Evolutionary conservation across 2,888 invertebrate genomes (phyloP).

Genomic region (Drosophila melanosoma): DNA sequence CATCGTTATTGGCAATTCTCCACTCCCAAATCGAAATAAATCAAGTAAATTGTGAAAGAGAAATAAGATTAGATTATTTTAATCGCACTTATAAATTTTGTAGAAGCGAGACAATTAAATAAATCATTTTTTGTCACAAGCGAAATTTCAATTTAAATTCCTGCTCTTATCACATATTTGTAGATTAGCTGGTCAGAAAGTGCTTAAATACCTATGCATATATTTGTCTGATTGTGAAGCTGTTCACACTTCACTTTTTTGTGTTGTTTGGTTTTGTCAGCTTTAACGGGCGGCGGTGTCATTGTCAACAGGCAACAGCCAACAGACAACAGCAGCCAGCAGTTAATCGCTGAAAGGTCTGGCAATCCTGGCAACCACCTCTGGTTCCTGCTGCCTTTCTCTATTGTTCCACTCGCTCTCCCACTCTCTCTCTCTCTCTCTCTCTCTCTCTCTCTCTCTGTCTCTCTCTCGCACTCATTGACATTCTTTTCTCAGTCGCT

Average conservation of each 20-base stretch:
- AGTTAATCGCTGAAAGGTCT: slow-evolving; percentile 70
- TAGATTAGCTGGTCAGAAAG: background rate
- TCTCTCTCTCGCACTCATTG: slow-evolving; percentile 25
- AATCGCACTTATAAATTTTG: background rate
- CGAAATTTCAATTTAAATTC: background rate
- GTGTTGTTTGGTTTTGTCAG: background rate
- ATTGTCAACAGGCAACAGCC: slow-evolving; percentile 21
- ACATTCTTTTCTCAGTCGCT: slow-evolving; percentile 41
- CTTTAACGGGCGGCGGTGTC: slow-evolving; percentile 22
- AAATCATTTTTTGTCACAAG: background rate
- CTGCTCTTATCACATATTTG: background rate
- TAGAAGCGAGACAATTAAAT: too few relatives aligned
- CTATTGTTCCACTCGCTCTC: slow-evolving; percentile 30
- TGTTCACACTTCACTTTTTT: background rate
- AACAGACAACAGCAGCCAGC: slow-evolving; percentile 28
- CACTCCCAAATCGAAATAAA: background rate
- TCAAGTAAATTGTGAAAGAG: background rate
- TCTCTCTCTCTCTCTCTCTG: background rate
- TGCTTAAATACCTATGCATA: background rate
- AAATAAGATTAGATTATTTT: background rate
- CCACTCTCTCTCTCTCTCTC: background rate
- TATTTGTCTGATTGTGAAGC: slow-evolving; percentile 5
- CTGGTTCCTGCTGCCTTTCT: slow-evolving; percentile 29
- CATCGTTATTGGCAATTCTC: too few relatives aligned
- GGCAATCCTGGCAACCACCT: slow-evolving; percentile 30